phyloP scores from a whole-genome alignment of 2,113 vertebrate species.

The Aspiorhynchus laticeps region DNA sequence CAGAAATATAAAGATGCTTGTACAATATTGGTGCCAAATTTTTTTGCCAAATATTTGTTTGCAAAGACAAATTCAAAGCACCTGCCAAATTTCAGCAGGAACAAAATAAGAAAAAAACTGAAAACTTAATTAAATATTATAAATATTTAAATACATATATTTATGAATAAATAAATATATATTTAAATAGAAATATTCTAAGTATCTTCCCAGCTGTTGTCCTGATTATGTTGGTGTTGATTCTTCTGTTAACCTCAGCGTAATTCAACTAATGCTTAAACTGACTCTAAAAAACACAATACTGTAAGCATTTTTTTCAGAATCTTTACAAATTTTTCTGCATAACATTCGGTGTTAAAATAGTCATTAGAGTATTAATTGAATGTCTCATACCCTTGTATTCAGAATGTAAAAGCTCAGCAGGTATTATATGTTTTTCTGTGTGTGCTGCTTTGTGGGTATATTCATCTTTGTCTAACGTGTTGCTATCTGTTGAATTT shows the following conservation, averaged over 20 bases:
- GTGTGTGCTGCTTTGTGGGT: background rate
- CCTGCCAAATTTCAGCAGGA: background rate
- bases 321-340: background rate
- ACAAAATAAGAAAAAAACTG: background rate
- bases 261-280: background rate
- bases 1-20: background rate
- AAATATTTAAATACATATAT: background rate
- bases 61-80: background rate
- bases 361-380: background rate
- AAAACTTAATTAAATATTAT: background rate
- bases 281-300: background rate
- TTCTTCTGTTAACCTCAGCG: background rate
- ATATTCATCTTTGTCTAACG: background rate
- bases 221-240: background rate
- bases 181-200: background rate
- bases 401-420: slow-evolving; percentile 14
- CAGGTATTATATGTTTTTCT: slow-evolving; percentile 9
- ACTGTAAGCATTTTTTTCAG: background rate
- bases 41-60: slow-evolving; percentile 21
- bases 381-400: background rate
- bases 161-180: background rate
- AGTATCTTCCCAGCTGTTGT: background rate
- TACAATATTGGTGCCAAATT: background rate
- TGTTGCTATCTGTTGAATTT: slow-evolving; percentile 36
- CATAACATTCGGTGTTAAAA: background rate